A percentile compares a stretch with the other conserved stretches of the same genome.
Evolutionary conservation across 2,113 vertebrate species (phyloP).

Genomic region (Sinosuthora webbiana): DNA sequence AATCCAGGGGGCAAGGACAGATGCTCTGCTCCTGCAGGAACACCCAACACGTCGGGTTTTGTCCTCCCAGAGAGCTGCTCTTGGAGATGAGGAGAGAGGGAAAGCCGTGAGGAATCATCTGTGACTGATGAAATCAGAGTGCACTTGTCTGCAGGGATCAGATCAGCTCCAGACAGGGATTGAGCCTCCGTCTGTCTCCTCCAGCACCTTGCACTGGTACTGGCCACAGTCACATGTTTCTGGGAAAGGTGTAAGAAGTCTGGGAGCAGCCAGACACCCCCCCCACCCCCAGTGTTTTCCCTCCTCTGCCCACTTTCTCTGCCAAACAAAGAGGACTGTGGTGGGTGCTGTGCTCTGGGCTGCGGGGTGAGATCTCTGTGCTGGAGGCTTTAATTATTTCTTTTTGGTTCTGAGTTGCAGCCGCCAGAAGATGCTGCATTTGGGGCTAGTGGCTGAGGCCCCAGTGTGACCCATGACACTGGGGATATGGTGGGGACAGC

Average conservation of each 20-base stretch:
- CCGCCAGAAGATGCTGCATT: not conserved
- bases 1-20: not conserved
- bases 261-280: not conserved
- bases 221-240: not conserved
- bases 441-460: not conserved
- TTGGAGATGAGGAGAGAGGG: not conserved
- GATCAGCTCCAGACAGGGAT: accelerated
- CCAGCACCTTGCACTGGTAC: not conserved
- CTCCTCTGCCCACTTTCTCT: not conserved
- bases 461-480: accelerated
- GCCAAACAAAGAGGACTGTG: not conserved
- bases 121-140: not conserved
- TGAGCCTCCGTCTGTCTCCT: accelerated
- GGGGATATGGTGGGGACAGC: not conserved
- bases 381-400: not conserved
- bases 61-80: not conserved
- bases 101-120: not conserved
- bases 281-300: accelerated
- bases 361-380: accelerated
- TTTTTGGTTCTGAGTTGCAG: not conserved
- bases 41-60: accelerated
- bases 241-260: not conserved
- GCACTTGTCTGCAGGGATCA: accelerated
- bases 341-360: not conserved
- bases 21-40: not conserved